Conservation (phyloP, 2,797 vertebrate genomes). For the Myripristis jacobus region DNA sequence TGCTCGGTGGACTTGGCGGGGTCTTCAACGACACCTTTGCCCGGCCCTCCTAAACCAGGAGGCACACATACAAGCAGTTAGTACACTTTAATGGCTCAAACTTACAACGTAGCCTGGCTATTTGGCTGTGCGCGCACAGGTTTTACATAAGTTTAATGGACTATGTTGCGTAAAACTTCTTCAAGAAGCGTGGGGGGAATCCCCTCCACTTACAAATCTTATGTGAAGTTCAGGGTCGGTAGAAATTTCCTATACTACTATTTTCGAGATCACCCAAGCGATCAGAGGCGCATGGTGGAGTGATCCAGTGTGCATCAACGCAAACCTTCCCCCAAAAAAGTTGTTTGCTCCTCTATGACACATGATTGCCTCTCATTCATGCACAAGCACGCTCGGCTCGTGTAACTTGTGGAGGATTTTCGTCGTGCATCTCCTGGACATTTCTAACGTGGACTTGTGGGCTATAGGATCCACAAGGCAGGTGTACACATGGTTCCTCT, state of each 20-base stretch:
- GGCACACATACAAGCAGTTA: conserved; percentile 24
- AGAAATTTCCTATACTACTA: conserved; percentile 50
- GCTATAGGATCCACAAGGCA: conserved; percentile 61
- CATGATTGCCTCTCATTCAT: conserved; percentile 41
- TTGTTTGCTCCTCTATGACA: conserved; percentile 56
- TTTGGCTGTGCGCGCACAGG: conserved; percentile 9
- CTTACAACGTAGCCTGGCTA: not conserved
- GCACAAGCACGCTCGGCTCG: conserved; percentile 45
- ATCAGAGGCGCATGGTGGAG: conserved; percentile 45
- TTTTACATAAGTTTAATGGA: conserved; percentile 41
- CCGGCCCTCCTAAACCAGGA: conserved; percentile 90
- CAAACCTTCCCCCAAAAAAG: conserved; percentile 44
- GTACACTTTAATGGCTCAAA: not conserved
- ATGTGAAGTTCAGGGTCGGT: conserved; percentile 70
- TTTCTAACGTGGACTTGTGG: conserved; percentile 41
- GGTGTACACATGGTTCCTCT: conserved; percentile 77
- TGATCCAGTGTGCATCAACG: conserved; percentile 34
- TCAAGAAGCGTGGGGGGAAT: conserved; percentile 51
- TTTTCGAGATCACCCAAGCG: conserved; percentile 29
- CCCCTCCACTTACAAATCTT: conserved; percentile 54
- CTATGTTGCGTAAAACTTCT: conserved; percentile 22
- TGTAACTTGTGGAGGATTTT: conserved; percentile 52
- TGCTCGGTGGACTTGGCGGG: conserved; percentile 89
- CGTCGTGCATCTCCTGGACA: conserved; percentile 34
- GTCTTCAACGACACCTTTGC: conserved; percentile 92